A percentile compares a stretch with the other conserved stretches of the same genome.
Evolutionary conservation across 2,888 invertebrate species (phyloP).

Genomic region (Protonemura montana): DNA sequence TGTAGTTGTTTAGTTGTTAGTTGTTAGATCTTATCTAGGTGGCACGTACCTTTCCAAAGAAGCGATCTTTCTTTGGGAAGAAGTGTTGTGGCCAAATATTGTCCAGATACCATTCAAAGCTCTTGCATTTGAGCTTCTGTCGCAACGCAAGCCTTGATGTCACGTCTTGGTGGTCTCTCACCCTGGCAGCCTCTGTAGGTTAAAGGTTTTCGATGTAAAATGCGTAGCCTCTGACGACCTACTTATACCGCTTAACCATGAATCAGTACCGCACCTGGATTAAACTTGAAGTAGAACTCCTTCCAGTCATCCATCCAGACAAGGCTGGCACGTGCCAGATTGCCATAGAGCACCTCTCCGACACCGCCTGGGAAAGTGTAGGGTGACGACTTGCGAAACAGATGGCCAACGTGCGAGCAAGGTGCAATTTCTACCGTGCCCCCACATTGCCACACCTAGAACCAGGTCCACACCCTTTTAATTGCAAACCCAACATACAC

Average conservation of each 20-base stretch:
- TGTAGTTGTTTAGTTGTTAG: conserved; percentile 42
- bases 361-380: conserved; percentile 96
- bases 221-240: not conserved
- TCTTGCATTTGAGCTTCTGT: conserved; percentile 79
- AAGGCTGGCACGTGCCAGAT: conserved; percentile 89
- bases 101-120: conserved; percentile 92
- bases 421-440: conserved; percentile 90
- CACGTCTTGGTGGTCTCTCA: conserved; percentile 69
- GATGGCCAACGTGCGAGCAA: conserved; percentile 92
- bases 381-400: conserved; percentile 91
- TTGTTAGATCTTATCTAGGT: too few relatives aligned
- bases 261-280: conserved; percentile 62
- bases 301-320: conserved; percentile 99
- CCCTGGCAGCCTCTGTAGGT: conserved; percentile 65
- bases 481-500: too few relatives aligned
- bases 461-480: not conserved
- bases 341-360: conserved; percentile 84
- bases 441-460: conserved; percentile 88
- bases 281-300: conserved; percentile 88
- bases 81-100: conserved; percentile 97
- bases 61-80: conserved; percentile 85
- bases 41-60: conserved; percentile 93
- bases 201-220: not conserved
- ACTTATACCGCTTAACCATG: not conserved
- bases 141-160: conserved; percentile 71